Base-by-base conservation (phyloP, 2,888 invertebrate genomes). In the Ecdyonurus torrentis region DNA sequence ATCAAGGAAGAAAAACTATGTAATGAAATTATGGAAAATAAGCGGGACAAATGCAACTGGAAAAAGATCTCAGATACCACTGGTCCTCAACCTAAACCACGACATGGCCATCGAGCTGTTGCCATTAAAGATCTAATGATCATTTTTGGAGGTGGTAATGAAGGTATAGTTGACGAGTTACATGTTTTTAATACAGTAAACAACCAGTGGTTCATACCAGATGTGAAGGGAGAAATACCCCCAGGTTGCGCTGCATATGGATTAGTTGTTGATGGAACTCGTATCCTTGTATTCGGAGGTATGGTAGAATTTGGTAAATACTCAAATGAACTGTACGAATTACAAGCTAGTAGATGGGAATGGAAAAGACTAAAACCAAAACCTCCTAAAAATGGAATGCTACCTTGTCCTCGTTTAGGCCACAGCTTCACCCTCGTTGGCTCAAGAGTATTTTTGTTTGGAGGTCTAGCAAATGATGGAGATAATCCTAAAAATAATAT, bases 271-370 rank as follows among this genome's bases (percentile, higher is more conserved):
- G 96, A 98, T 77, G 95, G 94, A 18, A 96, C 95, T 10, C 83
- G 96, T 62, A 87, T 99, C 66, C 83, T 97, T 67, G 93, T 97
- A 62, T 99, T 99, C 79, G 99, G 99, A 71, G 99, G 99, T 66
- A 99, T 99, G 99, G 91, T 98, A 65, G 99, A 99, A 77, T 99
- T 97, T 82, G 98, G 98, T 69, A 96, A 98, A 79, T 99, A 99
- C 78, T 96, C 97, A 61, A 96, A 94, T 78, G 98, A 99, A 75
- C 78, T 99, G 62, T 97, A 92, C 75, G 99, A 99, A 77, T 78
- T 98, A 52, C 70, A 80, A 78, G 93, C 93, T 1, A 89, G 91
- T 58, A 83, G 92, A 69, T 98, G 98, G 98, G 97, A 98, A 76
- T 98, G 98, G 98, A 91, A 92, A 72, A 86, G 89, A 70, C 80